Evolutionary conservation across 2,113 vertebrate genomes (phyloP).

Genomic region (Chauna torquata): DNA sequence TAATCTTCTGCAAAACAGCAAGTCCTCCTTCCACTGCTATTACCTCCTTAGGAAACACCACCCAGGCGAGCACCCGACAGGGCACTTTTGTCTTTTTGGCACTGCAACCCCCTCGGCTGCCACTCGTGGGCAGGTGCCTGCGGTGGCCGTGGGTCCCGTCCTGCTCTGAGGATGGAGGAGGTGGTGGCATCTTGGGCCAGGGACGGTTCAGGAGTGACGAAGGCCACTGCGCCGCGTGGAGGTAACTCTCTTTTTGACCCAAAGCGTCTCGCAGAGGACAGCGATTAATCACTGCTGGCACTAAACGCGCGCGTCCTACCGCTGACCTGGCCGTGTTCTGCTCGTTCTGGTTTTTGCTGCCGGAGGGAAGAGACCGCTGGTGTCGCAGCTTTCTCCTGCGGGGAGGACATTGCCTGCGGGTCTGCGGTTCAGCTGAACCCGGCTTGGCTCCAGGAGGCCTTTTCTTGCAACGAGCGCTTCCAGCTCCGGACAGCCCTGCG

Average conservation of each 20-base stretch:
- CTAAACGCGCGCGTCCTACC: conserved; percentile 8
- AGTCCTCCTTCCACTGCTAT: conserved; percentile 12
- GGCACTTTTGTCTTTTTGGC: neutral
- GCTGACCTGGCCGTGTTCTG: neutral
- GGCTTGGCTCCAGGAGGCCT: neutral
- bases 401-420: neutral
- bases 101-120: neutral
- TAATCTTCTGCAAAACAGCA: conserved; percentile 49
- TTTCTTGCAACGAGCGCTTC: too few relatives aligned
- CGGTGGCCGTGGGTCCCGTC: neutral
- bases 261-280: neutral
- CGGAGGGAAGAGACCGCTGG: fast-evolving
- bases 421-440: neutral
- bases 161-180: neutral
- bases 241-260: neutral
- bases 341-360: neutral
- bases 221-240: neutral
- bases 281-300: neutral
- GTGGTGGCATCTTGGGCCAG: neutral
- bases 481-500: too few relatives aligned
- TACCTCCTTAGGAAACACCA: conserved; percentile 18
- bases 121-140: neutral
- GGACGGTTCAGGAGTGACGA: conserved; percentile 7
- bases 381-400: neutral
- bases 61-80: neutral